phyloP scores from a whole-genome alignment of 2,888 invertebrate species.

The Drosophila paramelanica region DNA sequence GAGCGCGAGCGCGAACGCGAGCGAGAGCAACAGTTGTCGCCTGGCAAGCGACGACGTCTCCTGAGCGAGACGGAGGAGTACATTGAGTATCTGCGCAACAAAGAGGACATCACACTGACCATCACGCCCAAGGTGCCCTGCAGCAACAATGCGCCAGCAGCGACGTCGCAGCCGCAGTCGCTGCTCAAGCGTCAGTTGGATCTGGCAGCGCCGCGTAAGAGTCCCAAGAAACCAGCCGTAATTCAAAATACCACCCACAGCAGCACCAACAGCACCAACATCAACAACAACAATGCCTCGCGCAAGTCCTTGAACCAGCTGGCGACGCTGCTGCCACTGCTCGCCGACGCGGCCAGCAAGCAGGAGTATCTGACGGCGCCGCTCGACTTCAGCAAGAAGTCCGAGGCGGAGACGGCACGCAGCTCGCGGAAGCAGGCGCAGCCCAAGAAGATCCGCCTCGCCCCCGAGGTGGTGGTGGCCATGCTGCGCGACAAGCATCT shows the following conservation, averaged over 20 bases:
- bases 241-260: constrained; percentile 9
- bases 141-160: constrained; percentile 11
- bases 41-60: constrained; percentile 69
- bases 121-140: constrained; percentile 80
- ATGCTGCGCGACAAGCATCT: constrained; percentile 85
- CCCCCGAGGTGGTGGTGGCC: constrained; percentile 81
- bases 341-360: constrained; percentile 81
- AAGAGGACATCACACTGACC: constrained; percentile 84
- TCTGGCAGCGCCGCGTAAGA: constrained; percentile 66
- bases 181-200: constrained; percentile 77
- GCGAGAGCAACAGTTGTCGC: constrained; percentile 44
- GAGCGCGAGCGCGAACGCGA: constrained; percentile 29
- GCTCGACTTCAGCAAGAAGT: constrained; percentile 81
- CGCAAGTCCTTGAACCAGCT: constrained; percentile 80
- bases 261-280: not conserved
- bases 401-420: constrained; percentile 65
- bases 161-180: constrained; percentile 43
- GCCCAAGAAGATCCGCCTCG: constrained; percentile 85
- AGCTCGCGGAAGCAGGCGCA: constrained; percentile 86
- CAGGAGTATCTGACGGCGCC: constrained; percentile 80
- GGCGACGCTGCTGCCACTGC: constrained; percentile 78
- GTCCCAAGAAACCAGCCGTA: constrained; percentile 68
- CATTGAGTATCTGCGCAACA: constrained; percentile 85
- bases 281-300: constrained; percentile 30
- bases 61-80: constrained; percentile 84